Evolutionary conservation across 2,888 invertebrate genomes (phyloP).

Genomic region (Diarsia dahlii): DNA sequence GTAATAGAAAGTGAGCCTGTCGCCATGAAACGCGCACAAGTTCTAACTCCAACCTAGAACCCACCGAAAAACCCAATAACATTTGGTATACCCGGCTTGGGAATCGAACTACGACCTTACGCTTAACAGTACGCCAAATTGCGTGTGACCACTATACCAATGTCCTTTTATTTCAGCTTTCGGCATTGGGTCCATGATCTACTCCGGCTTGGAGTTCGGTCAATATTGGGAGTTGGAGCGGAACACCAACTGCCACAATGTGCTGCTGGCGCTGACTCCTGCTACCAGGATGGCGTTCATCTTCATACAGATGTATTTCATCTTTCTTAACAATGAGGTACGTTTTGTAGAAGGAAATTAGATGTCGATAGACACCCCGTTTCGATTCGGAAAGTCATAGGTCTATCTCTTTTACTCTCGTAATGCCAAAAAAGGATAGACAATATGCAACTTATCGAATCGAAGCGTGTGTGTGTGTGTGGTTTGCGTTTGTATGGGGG

Average conservation of each 20-base stretch:
- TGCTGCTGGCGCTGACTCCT: constrained; percentile 96
- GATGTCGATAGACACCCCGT: too few species aligned
- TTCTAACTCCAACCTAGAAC: neutral
- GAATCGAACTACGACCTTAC: neutral
- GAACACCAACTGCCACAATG: constrained; percentile 97
- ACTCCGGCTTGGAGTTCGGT: constrained; percentile 98
- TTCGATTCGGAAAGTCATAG: too few species aligned
- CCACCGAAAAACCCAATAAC: neutral
- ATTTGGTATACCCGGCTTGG: neutral
- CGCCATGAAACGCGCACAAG: neutral
- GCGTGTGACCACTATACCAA: neutral
- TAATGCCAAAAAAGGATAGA: too few species aligned
- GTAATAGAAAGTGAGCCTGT: neutral
- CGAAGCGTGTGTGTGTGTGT: too few species aligned
- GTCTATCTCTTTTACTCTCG: too few species aligned
- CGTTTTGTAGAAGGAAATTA: too few species aligned
- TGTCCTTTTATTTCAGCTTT: constrained; percentile 92
- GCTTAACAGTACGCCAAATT: neutral
- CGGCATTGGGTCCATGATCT: constrained; percentile 99
- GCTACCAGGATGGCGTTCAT: constrained; percentile 98
- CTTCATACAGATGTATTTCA: constrained; percentile 99
- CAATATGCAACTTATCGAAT: too few species aligned
- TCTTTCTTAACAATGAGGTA: constrained; percentile 99
- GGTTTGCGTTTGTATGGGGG: too few species aligned
- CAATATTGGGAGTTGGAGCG: constrained; percentile 98